phyloP scores from a whole-genome alignment of 2,113 vertebrate species.

The Microcebus lehilahytsara region DNA sequence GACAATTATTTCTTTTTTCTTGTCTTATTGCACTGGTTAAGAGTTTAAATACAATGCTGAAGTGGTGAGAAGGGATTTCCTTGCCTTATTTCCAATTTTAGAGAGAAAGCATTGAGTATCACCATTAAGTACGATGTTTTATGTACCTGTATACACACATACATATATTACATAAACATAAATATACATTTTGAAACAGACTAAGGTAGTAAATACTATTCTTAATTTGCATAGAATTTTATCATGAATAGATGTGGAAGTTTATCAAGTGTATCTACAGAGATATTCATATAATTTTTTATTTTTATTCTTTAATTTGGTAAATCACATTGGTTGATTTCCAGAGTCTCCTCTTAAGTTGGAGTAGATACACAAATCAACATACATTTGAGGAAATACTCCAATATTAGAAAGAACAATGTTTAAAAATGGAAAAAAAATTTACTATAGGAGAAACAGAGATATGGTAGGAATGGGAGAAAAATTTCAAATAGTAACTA shows the following conservation, averaged over 20 bases:
- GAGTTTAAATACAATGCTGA: neutral
- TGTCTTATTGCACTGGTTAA: neutral
- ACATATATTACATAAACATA: no score
- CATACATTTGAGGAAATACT: neutral
- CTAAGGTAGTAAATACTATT: neutral
- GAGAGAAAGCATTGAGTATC: neutral
- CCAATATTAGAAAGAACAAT: neutral
- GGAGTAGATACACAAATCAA: neutral
- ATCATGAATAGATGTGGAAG: neutral
- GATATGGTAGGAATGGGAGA: neutral
- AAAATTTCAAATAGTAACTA: neutral
- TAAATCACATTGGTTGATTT: neutral
- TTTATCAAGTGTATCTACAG: neutral
- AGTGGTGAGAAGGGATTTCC: neutral
- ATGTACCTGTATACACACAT: neutral
- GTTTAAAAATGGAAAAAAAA: neutral
- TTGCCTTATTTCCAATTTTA: neutral
- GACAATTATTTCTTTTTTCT: neutral
- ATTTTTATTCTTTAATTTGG: neutral
- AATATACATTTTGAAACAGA: no score
- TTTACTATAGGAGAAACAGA: neutral
- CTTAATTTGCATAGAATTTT: neutral
- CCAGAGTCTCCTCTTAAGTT: neutral
- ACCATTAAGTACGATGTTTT: neutral
- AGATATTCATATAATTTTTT: neutral